Evolutionary conservation across 2,888 invertebrate genomes (phyloP).

Genomic region (Papilio gigon): DNA sequence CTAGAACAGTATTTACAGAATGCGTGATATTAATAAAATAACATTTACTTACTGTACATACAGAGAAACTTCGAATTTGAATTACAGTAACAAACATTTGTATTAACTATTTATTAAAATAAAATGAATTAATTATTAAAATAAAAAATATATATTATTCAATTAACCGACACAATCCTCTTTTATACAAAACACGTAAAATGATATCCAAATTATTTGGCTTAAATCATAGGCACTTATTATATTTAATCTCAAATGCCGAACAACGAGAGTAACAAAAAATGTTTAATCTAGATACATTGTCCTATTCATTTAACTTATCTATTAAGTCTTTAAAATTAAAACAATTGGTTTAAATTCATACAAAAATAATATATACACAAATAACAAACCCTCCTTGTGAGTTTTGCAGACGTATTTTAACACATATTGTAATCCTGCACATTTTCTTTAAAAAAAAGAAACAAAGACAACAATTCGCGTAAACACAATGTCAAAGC

Average conservation of each 20-base stretch:
- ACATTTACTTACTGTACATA: background rate
- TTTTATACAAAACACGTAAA: background rate
- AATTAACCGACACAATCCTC: background rate
- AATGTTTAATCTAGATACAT: slow-evolving; percentile 1
- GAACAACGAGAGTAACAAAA: background rate
- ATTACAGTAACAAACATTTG: background rate
- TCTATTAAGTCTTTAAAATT: background rate
- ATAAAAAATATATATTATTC: background rate
- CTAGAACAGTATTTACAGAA: background rate
- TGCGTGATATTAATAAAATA: background rate
- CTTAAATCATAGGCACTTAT: slow-evolving; percentile 1
- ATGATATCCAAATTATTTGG: background rate
- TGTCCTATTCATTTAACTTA: background rate
- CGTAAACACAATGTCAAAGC: too few relatives aligned
- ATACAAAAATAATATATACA: background rate
- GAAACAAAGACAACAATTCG: too few relatives aligned
- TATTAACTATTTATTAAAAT: too few relatives aligned
- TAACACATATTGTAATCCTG: too few relatives aligned
- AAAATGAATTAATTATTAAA: too few relatives aligned
- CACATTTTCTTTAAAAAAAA: too few relatives aligned
- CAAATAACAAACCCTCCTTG: background rate
- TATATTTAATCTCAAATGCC: background rate
- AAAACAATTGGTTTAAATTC: slow-evolving; percentile 1
- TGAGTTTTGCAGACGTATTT: too few relatives aligned
- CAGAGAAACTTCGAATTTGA: background rate